phyloP scores from a whole-genome alignment of 2,888 invertebrate species.

The Patella caerulea region DNA sequence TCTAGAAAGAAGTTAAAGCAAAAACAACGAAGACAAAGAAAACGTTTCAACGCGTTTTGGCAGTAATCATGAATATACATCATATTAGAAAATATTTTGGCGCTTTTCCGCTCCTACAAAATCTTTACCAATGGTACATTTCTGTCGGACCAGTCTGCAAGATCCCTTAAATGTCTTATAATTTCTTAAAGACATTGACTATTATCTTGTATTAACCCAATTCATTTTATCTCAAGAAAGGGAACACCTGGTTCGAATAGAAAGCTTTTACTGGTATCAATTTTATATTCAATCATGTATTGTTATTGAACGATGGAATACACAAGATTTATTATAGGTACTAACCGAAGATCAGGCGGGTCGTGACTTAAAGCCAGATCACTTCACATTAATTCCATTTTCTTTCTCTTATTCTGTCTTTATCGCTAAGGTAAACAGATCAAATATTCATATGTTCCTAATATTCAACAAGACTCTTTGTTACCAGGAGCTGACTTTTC shows the following conservation, averaged over 20 bases:
- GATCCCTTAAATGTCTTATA: too few species aligned
- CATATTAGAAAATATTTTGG: too few species aligned
- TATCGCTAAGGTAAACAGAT: neutral
- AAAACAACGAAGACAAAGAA: too few species aligned
- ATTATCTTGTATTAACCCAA: too few species aligned
- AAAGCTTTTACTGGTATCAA: constrained; percentile 11
- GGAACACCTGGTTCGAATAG: neutral
- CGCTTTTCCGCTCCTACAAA: too few species aligned
- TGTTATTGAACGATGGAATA: neutral
- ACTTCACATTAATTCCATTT: constrained; percentile 2
- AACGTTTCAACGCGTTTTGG: too few species aligned
- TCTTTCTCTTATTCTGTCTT: neutral
- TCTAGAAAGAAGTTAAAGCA: too few species aligned
- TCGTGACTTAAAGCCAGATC: neutral
- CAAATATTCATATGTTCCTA: constrained; percentile 10
- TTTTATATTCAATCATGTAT: neutral
- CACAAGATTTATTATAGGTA: neutral
- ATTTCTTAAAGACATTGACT: too few species aligned
- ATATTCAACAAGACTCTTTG: constrained; percentile 9
- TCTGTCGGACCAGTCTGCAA: too few species aligned
- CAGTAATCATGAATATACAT: too few species aligned
- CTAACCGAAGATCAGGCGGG: neutral
- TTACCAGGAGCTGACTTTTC: constrained; percentile 3
- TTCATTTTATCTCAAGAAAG: too few species aligned
- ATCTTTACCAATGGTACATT: too few species aligned